A percentile compares a stretch with the other conserved stretches of the same genome.
phyloP scores from a whole-genome alignment of 2,797 vertebrate species.

The Champsocephalus gunnari region DNA sequence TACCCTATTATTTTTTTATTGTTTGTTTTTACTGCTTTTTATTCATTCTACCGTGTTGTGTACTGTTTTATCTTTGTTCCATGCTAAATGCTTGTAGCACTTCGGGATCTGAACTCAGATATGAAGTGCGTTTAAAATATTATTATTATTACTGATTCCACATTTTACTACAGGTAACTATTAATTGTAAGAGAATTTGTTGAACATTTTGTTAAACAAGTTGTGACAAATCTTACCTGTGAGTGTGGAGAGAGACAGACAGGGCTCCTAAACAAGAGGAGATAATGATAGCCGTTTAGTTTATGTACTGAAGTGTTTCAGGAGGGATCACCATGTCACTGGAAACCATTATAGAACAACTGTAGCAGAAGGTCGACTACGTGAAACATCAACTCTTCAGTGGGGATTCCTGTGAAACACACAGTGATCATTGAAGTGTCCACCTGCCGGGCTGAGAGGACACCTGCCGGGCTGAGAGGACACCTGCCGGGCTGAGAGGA shows the following conservation, averaged over 20 bases:
- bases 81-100: too few relatives aligned
- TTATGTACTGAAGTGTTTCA: conserved; percentile 6
- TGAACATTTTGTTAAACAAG: too few relatives aligned
- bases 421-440: conserved; percentile 18
- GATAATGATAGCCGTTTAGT: conserved; percentile 63
- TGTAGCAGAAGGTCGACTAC: background rate
- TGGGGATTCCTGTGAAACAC: background rate
- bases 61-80: too few relatives aligned
- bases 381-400: background rate
- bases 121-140: too few relatives aligned
- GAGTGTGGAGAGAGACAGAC: conserved; percentile 16
- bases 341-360: background rate
- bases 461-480: conserved; percentile 27
- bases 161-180: too few relatives aligned
- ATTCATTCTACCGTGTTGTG: too few relatives aligned
- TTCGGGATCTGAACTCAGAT: too few relatives aligned
- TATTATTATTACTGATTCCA: too few relatives aligned
- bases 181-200: background rate
- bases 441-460: conserved; percentile 40
- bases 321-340: background rate
- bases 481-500: conserved; percentile 27
- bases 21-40: too few relatives aligned
- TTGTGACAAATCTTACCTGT: conserved; percentile 54
- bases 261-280: conserved; percentile 52
- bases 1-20: too few relatives aligned